These are phyloP conservation scores for Caerostris darwini DNA, from an alignment of 1,140 invertebrate genomes.

Conservation along the genomic window DNA sequence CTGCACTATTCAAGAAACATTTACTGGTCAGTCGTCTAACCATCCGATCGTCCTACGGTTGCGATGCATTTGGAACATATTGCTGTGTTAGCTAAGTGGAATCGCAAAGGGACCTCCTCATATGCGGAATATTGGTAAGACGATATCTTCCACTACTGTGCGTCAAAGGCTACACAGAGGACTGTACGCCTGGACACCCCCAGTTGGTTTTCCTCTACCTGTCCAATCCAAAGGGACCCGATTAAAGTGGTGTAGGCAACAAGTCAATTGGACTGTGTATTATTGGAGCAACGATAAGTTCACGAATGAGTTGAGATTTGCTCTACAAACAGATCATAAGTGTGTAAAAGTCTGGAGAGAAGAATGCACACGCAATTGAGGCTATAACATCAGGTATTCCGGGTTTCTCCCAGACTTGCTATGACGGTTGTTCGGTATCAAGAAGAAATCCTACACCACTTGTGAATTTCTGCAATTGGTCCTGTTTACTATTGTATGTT, in stretches of 20 bases:
- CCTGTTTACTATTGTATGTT: neutral
- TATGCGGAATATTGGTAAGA: constrained; percentile 11
- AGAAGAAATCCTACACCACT: neutral
- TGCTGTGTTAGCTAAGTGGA: neutral
- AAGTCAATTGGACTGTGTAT: constrained; percentile 33
- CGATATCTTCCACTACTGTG: constrained; percentile 1
- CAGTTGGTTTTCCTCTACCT: neutral
- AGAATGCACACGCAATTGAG: neutral
- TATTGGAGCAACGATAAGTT: constrained; percentile 21
- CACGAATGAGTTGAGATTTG: constrained; percentile 14
- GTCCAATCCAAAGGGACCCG: constrained; percentile 20
- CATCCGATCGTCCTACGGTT: too few species aligned
- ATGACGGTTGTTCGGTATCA: neutral
- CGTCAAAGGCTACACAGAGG: neutral
- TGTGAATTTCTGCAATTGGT: neutral
- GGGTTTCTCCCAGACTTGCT: neutral
- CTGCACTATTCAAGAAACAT: too few species aligned
- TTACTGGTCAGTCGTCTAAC: too few species aligned
- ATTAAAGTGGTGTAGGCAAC: neutral
- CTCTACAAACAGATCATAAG: neutral
- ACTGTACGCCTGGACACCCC: neutral
- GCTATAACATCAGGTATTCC: neutral
- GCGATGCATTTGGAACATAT: neutral
- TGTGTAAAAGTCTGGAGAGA: neutral
- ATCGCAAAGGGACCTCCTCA: neutral